Evolutionary conservation across 2,113 vertebrate species (phyloP).

Genomic region (Nerophis lumbriciformis): DNA sequence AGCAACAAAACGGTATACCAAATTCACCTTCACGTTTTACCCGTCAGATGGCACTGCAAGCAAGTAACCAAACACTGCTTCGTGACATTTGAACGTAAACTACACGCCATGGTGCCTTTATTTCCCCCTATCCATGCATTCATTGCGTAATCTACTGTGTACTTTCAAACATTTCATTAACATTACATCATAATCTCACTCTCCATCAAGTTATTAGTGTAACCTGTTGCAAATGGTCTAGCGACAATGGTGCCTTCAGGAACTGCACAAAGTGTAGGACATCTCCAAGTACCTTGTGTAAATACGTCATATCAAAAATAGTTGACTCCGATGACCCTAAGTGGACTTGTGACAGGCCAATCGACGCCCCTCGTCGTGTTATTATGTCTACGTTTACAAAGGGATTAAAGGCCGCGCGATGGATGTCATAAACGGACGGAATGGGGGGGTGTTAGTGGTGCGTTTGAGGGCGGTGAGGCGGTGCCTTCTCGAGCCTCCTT

Average conservation of each 20-base stretch:
- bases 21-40: background rate
- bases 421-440: slow-evolving; percentile 1
- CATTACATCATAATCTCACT: no score
- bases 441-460: slow-evolving; percentile 34
- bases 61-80: slow-evolving; percentile 7
- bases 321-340: background rate
- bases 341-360: background rate
- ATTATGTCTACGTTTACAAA: background rate
- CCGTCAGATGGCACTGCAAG: slow-evolving; percentile 23
- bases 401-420: background rate
- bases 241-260: background rate
- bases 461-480: slow-evolving; percentile 36
- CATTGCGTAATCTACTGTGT: no score
- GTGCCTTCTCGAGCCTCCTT: slow-evolving; percentile 32
- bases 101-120: no score
- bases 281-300: background rate
- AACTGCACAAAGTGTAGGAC: background rate
- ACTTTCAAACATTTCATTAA: no score
- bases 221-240: slow-evolving; percentile 6
- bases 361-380: background rate
- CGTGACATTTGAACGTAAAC: no score
- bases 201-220: background rate
- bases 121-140: no score
- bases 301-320: slow-evolving; percentile 1
- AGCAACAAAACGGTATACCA: background rate